These are phyloP conservation scores for Andrena haemorrhoa DNA, from an alignment of 2,888 invertebrate genomes.

Conservation along the genomic window DNA sequence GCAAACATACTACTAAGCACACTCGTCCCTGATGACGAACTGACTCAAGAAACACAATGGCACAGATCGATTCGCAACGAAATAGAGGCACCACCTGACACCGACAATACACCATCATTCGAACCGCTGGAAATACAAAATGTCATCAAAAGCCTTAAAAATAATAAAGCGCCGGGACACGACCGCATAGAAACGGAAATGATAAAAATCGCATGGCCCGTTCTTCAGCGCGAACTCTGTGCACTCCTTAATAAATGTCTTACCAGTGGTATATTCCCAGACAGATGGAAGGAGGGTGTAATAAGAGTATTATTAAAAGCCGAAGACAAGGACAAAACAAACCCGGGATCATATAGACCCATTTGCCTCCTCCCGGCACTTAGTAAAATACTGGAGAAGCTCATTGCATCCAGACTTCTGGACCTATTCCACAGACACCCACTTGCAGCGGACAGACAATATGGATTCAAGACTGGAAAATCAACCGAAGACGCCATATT, in stretches of 20 bases:
- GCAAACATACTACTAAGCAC: not conserved
- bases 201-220: not conserved
- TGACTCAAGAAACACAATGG: not conserved
- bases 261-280: not conserved
- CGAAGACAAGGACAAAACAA: not conserved
- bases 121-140: not conserved
- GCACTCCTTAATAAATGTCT: not conserved
- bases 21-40: not conserved
- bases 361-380: no score
- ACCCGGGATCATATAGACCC: conserved; percentile 6
- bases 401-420: not conserved
- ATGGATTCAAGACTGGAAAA: conserved; percentile 4
- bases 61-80: not conserved
- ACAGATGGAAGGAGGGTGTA: not conserved
- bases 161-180: not conserved
- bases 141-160: not conserved
- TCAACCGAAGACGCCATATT: conserved; percentile 35
- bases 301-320: not conserved
- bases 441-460: not conserved
- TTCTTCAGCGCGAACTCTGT: not conserved
- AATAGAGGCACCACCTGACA: not conserved
- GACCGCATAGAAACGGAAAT: not conserved
- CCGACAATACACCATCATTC: not conserved
- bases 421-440: not conserved
- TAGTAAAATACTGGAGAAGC: conserved; percentile 4